A percentile compares a stretch with the other conserved stretches of the same genome.
Evolutionary conservation across 2,113 vertebrate species (phyloP).

Genomic region (Girardinichthys multiradiatus): DNA sequence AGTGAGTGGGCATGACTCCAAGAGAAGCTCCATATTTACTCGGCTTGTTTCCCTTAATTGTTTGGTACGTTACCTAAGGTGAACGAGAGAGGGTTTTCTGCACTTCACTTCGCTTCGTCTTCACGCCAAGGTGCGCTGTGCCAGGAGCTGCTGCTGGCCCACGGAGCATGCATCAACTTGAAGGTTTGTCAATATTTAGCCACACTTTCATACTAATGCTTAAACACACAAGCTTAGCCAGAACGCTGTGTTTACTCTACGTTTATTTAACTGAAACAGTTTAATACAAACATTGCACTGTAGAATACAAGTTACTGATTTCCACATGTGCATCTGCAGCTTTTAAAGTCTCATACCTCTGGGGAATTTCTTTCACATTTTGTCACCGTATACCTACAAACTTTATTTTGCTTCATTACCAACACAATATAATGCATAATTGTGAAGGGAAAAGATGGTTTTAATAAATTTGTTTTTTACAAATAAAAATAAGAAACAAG

Average conservation of each 20-base stretch:
- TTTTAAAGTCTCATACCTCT: too few relatives aligned
- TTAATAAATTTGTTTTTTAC: too few relatives aligned
- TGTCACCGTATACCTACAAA: not conserved
- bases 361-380: not conserved
- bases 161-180: conserved; percentile 92
- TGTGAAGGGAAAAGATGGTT: too few relatives aligned
- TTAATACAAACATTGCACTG: not conserved
- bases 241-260: not conserved
- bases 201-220: not conserved
- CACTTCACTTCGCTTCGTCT: conserved; percentile 95
- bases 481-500: too few relatives aligned
- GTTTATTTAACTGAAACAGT: not conserved
- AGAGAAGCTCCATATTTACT: not conserved
- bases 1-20: conserved; percentile 28
- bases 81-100: conserved; percentile 94
- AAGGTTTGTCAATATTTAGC: conserved; percentile 80
- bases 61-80: conserved; percentile 60
- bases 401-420: not conserved
- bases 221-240: not conserved
- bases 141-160: conserved; percentile 92
- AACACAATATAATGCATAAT: too few relatives aligned
- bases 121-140: conserved; percentile 96
- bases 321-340: not conserved
- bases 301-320: not conserved
- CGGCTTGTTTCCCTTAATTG: not conserved